Evolutionary conservation across 2,888 invertebrate genomes (phyloP), one percentile per base, ranked within the genome.

Genomic region (Thelaira solivaga): DNA sequence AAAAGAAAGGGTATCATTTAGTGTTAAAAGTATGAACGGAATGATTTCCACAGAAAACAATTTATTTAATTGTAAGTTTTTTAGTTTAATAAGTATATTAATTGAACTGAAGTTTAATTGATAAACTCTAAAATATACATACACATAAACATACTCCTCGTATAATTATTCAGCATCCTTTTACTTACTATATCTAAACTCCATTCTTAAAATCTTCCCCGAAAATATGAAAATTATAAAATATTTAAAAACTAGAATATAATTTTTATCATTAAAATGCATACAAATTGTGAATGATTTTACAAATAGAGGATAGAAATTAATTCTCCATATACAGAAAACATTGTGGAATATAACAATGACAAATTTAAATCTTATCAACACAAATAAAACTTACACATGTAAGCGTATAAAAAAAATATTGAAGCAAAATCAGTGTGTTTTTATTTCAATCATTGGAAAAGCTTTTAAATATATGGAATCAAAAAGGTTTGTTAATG

Each of bases 61-160:
- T 39, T 69, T n/a, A n/a, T n/a, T 45, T 61, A 65, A 31, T 71
- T 74, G 29, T 72, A 72, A 73, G 67, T 36, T 72, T 57, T 39
- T 72, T 64, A 73, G 62, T 64, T 72, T 43, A 68, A 68, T 62
- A 73, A 73, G 62, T 64, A 64, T 73, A n/a, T n/a, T n/a, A n/a
- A n/a, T n/a, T n/a, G 59, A 39, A 49, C 36, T 67, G 34, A 57
- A 71, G 31, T 65, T 57, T 59, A 22, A 45, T 61, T 77, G 49
- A 62, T 73, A 62, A 73, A 61, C 41, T 53, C 51, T 41, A 55
- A 72, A 51, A 8, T 62, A 41, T 5, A 62, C 62, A 55, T 68
- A 62, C 31, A 71, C 18, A 64, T n/a, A n/a, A n/a, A n/a, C n/a
- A n/a, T n/a, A 24, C 45, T 20, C 39, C 31, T 22, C 31, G 39